Conservation (phyloP, 2,888 invertebrate genomes). For the Cerastis rubricosa region DNA sequence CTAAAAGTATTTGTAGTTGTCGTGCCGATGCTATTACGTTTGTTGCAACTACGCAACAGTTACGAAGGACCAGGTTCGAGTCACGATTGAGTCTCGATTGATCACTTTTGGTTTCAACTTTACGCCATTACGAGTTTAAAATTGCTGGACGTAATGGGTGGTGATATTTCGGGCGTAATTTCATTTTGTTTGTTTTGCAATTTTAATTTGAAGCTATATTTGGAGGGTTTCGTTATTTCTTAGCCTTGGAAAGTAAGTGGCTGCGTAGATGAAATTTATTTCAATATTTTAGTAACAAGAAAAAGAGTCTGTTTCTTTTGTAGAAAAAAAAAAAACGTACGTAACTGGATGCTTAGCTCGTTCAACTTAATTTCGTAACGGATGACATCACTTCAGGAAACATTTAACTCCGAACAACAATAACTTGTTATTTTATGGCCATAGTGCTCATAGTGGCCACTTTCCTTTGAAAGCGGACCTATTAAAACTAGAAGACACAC, state of each 20-base stretch:
- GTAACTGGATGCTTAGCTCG: slow-evolving; percentile 7
- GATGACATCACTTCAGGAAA: slow-evolving; percentile 47
- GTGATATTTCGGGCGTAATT: slow-evolving; percentile 38
- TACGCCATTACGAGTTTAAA: slow-evolving; percentile 66
- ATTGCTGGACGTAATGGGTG: slow-evolving; percentile 50
- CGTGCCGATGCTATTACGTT: slow-evolving; percentile 70
- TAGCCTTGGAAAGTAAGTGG: slow-evolving; percentile 45
- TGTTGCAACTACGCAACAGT: slow-evolving; percentile 62
- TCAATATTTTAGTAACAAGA: slow-evolving; percentile 19
- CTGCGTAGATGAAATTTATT: slow-evolving; percentile 10
- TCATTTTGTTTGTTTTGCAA: slow-evolving; percentile 49
- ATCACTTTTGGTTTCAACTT: slow-evolving; percentile 70
- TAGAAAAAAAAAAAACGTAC: slow-evolving; percentile 1
- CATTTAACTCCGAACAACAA: slow-evolving; percentile 33
- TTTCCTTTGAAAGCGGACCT: slow-evolving; percentile 31
- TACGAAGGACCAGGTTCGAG: slow-evolving; percentile 66
- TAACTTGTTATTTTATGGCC: slow-evolving; percentile 32
- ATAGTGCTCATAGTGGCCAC: slow-evolving; percentile 15
- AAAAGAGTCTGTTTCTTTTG: not conserved
- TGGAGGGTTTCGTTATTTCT: slow-evolving; percentile 35
- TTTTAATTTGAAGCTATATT: slow-evolving; percentile 34
- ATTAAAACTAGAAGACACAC: slow-evolving; percentile 42
- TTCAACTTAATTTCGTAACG: slow-evolving; percentile 11
- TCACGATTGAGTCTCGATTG: slow-evolving; percentile 66
- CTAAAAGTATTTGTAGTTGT: slow-evolving; percentile 69